These are phyloP conservation scores for Trigoniulus corallinus DNA, from an alignment of 1,140 invertebrate species.

Conservation along the genomic window DNA sequence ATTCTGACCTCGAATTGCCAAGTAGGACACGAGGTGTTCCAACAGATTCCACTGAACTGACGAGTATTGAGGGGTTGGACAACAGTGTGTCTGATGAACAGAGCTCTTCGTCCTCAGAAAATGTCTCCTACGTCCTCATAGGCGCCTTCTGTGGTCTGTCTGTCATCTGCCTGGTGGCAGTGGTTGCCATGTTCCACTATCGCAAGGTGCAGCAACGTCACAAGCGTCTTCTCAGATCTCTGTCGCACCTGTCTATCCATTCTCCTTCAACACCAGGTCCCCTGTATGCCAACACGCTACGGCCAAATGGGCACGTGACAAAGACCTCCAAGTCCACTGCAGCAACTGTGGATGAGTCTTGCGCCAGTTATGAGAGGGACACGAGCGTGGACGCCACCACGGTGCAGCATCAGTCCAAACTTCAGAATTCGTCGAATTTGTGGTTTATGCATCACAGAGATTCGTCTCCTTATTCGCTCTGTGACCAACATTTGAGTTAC, in stretches of 20 bases:
- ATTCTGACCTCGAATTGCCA: no score
- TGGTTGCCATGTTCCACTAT: slow-evolving; percentile 9
- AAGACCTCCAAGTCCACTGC: neutral
- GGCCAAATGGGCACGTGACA: neutral
- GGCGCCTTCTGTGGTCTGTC: slow-evolving; percentile 21
- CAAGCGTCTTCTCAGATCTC: no score
- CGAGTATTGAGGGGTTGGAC: no score
- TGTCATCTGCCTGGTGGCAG: slow-evolving; percentile 20
- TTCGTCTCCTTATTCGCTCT: neutral
- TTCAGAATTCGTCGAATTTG: neutral
- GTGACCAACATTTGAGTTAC: neutral
- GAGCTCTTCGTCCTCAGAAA: no score
- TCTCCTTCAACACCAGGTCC: no score
- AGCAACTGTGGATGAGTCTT: neutral
- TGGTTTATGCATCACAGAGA: neutral
- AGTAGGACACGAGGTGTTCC: no score
- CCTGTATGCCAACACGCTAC: neutral
- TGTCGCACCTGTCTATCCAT: no score
- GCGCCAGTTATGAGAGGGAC: neutral
- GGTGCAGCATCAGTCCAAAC: neutral
- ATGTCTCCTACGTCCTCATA: slow-evolving; percentile 22
- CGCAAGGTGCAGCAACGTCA: neutral
- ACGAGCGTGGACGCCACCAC: neutral
- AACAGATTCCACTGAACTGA: no score
- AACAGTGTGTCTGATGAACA: no score